Base-by-base conservation (phyloP, 2,797 vertebrate species). In the Myripristis jacobus region DNA sequence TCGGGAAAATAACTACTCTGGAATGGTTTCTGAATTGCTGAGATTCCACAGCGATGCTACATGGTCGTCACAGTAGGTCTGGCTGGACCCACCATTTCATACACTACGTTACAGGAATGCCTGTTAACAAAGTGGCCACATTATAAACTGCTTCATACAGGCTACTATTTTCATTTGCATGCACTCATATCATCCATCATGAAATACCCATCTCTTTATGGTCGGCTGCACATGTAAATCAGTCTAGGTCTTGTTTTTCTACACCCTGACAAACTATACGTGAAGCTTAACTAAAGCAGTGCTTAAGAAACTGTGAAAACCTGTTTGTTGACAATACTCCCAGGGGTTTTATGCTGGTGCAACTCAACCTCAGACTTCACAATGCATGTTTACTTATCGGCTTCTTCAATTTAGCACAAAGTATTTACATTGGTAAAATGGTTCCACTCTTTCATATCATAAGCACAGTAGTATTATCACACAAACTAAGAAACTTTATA, bases 341-440 rank as follows among this genome's bases (percentile, higher is more conserved):
- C 54, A 62, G 55, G 31, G 72, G 71, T 59, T 71, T 68, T 51
- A 63, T 61, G 59, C 63, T 73, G 70, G 66, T 81, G 70, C 6
- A 0, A 41, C 43, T 69, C 12, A 44, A 55, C 24, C 8, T 41
- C 52, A 79, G 55, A 18, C n/a, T 3, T 57, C 44, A 82, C 16
- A 61, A 71, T 73, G 12, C 12, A 22, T 21, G 48, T 25, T 52
- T 36, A 10, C 34, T 8, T 36, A 36, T 36, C 4, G 2, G 34
- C 34, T 36, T 36, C 34, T 8, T 36, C 34, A 10, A 8, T 36
- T 36, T 36, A 3, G 27, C 34, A 36, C 34, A 36, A 36, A 8
- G 10, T 36, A 1, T 10, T 8, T 36, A 36, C 7, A 36, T 36
- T 2, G 6, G 1, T 8, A 36, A 8, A 36, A 36, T 36, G 34